phyloP scores from a whole-genome alignment of 2,113 vertebrate species.

The Nesoenas mayeri region DNA sequence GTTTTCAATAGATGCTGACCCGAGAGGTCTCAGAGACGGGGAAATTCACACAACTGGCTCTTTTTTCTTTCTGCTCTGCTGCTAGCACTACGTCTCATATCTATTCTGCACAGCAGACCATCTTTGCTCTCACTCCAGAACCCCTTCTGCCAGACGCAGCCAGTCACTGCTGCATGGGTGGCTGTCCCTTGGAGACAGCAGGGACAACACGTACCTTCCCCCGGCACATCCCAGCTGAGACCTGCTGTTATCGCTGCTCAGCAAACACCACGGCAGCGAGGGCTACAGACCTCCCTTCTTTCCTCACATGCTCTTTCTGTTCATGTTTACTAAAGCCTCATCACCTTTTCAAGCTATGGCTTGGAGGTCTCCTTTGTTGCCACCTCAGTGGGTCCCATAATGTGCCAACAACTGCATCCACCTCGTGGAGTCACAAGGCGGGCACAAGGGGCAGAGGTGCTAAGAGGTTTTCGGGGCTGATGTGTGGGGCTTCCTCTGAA shows the following conservation, averaged over 20 bases:
- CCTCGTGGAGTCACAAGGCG: background rate
- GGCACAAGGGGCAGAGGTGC: background rate
- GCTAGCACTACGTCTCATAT: background rate
- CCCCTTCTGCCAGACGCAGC: background rate
- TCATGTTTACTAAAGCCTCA: background rate
- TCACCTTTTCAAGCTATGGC: accelerated
- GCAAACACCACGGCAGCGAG: accelerated
- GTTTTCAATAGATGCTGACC: background rate
- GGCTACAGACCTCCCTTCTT: background rate
- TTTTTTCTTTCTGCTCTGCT: background rate
- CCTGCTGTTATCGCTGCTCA: background rate
- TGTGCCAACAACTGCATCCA: background rate
- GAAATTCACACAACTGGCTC: background rate
- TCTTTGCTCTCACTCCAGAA: background rate
- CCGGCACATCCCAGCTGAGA: background rate
- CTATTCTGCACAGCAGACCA: background rate
- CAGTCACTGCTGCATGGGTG: accelerated
- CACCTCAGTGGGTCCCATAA: background rate
- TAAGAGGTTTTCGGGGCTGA: accelerated
- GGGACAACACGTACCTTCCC: background rate
- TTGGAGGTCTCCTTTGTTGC: background rate
- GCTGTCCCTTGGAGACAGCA: background rate
- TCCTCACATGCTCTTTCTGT: background rate
- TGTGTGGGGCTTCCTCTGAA: background rate
- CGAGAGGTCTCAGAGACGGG: background rate